These are phyloP conservation scores for Marcusenius ussheri DNA, from an alignment of 2,113 vertebrate species.

Conservation along the genomic window DNA sequence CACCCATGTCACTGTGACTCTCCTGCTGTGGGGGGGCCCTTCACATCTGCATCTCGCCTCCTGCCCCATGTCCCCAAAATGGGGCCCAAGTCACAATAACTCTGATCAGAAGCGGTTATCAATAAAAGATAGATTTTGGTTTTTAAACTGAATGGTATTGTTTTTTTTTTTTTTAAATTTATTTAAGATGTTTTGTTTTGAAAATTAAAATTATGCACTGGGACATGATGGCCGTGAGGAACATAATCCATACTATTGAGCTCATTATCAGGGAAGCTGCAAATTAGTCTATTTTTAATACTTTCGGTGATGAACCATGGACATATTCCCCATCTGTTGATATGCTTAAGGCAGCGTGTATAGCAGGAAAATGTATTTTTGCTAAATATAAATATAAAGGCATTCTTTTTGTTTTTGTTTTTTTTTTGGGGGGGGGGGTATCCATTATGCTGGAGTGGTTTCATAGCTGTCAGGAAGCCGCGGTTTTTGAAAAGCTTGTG, in stretches of 20 bases:
- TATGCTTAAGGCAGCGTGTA: background rate
- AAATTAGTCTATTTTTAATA: background rate
- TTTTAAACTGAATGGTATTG: background rate
- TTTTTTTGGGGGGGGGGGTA: background rate
- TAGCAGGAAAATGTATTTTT: background rate
- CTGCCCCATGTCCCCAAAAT: background rate
- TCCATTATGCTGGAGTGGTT: background rate
- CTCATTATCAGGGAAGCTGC: background rate
- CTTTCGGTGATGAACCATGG: background rate
- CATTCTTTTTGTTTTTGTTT: background rate
- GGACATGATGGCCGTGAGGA: background rate
- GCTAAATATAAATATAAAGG: background rate
- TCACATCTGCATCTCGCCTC: background rate
- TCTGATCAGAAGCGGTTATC: background rate
- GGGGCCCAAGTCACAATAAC: background rate
- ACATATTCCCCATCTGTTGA: background rate
- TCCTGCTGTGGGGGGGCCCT: background rate
- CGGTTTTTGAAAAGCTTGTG: background rate
- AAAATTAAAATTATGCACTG: background rate
- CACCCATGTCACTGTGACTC: background rate
- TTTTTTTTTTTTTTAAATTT: too few species aligned
- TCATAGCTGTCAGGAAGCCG: background rate
- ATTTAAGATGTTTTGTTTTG: background rate
- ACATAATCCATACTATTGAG: background rate
- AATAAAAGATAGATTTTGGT: background rate